These are phyloP conservation scores for Ailuropoda melanoleuca DNA, from an alignment of 2,113 vertebrate genomes.

Conservation along the genomic window DNA sequence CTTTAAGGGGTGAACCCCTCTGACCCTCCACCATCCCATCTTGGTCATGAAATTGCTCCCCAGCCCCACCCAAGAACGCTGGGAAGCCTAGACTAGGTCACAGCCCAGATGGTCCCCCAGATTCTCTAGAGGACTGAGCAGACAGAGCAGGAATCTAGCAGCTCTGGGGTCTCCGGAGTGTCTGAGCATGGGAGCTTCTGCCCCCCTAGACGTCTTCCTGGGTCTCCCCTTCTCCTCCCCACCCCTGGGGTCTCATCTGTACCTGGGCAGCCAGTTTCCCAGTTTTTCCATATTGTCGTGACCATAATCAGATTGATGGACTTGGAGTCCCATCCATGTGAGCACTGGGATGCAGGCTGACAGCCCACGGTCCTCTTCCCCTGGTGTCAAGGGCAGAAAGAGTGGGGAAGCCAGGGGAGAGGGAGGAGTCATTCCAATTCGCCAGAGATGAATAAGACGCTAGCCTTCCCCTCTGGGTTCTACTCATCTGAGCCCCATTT, in stretches of 20 bases:
- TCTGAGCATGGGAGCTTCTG: neutral
- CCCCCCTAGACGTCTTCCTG: neutral
- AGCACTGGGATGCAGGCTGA: neutral
- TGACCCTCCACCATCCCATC: neutral
- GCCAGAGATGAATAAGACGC: neutral
- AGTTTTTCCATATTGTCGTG: neutral
- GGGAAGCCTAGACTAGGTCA: neutral
- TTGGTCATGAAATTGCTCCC: neutral
- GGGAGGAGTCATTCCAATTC: neutral
- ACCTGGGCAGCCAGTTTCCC: neutral
- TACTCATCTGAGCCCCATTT: neutral
- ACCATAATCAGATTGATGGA: neutral
- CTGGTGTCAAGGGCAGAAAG: neutral
- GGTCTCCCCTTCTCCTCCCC: neutral
- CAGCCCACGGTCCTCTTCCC: neutral
- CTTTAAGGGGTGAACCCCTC: neutral
- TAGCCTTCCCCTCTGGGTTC: neutral
- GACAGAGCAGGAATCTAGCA: neutral
- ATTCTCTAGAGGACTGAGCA: neutral
- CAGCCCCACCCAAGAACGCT: neutral
- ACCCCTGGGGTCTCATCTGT: neutral
- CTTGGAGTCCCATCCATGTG: accelerated
- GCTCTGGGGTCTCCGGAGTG: too few species aligned
- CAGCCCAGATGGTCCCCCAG: neutral
- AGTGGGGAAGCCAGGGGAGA: too few species aligned